Conservation (phyloP, 2,888 invertebrate genomes). For the Beris morrisii region DNA sequence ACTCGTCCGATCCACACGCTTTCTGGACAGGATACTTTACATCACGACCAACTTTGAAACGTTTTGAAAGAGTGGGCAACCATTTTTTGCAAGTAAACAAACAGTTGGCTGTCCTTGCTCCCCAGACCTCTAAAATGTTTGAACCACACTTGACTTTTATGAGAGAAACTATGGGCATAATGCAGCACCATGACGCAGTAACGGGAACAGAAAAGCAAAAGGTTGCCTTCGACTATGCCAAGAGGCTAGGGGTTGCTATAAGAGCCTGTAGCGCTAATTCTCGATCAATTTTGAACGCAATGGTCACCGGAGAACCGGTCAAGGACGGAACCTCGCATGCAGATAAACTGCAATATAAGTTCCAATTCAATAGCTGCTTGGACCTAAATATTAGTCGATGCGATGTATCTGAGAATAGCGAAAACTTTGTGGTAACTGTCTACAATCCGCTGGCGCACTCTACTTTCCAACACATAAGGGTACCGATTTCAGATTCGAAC, state of each 20-base stretch:
- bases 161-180: slow-evolving; percentile 63
- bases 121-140: slow-evolving; percentile 48
- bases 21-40: slow-evolving; percentile 95
- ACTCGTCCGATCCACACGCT: slow-evolving; percentile 79
- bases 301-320: slow-evolving; percentile 32
- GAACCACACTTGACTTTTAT: slow-evolving; percentile 67
- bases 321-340: not conserved
- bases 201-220: slow-evolving; percentile 86
- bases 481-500: slow-evolving; percentile 61
- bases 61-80: slow-evolving; percentile 74
- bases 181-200: slow-evolving; percentile 90
- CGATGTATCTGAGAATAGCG: slow-evolving; percentile 61
- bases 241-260: slow-evolving; percentile 70
- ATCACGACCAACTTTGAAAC: slow-evolving; percentile 78
- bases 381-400: slow-evolving; percentile 77
- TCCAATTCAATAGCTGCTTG: slow-evolving; percentile 58
- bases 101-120: slow-evolving; percentile 68
- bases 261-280: slow-evolving; percentile 57
- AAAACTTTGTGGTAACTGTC: slow-evolving; percentile 70
- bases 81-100: slow-evolving; percentile 75
- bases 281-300: slow-evolving; percentile 37
- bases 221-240: slow-evolving; percentile 85
- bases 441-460: slow-evolving; percentile 79
- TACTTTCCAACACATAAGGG: slow-evolving; percentile 61
- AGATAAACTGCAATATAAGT: slow-evolving; percentile 32